Conservation (phyloP, 2,113 vertebrate genomes). For the Poeciliopsis retropinna region DNA sequence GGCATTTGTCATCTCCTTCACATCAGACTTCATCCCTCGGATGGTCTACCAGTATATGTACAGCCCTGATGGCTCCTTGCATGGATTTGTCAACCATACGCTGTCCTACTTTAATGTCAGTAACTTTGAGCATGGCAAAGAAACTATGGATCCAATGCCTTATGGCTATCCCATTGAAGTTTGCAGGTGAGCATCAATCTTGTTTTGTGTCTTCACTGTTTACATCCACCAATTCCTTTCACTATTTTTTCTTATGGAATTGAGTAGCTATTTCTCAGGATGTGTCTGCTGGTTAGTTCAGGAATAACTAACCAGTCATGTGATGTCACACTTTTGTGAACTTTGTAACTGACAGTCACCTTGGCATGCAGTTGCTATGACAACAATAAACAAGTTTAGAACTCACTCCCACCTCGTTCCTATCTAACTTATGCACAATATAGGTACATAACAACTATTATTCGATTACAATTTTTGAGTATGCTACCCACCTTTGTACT, state of each 20-base stretch:
- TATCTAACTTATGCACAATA: too few relatives aligned
- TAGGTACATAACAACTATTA: too few relatives aligned
- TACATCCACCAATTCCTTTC: neutral
- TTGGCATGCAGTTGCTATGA: too few relatives aligned
- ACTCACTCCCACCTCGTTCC: too few relatives aligned
- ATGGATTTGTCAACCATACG: constrained; percentile 96
- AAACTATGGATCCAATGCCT: constrained; percentile 83
- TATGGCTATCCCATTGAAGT: constrained; percentile 88
- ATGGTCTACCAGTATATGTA: constrained; percentile 99
- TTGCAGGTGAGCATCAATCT: constrained; percentile 86
- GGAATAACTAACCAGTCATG: too few relatives aligned
- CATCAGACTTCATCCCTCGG: constrained; percentile 98
- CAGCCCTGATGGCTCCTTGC: constrained; percentile 96
- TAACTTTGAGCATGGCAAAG: constrained; percentile 92
- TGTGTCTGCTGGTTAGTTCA: neutral
- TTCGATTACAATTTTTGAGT: too few relatives aligned
- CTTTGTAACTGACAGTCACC: too few relatives aligned
- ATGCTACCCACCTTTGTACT: too few relatives aligned
- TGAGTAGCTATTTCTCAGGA: neutral
- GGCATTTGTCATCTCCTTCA: constrained; percentile 99
- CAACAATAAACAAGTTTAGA: too few relatives aligned
- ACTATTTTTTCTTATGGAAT: neutral
- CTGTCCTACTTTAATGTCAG: constrained; percentile 97
- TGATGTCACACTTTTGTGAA: too few relatives aligned
- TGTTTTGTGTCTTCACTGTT: neutral